Evolutionary conservation across 2,113 vertebrate species (phyloP), one percentile per base, ranked within the genome.

Genomic region (Thalassarche chlororhynchos): DNA sequence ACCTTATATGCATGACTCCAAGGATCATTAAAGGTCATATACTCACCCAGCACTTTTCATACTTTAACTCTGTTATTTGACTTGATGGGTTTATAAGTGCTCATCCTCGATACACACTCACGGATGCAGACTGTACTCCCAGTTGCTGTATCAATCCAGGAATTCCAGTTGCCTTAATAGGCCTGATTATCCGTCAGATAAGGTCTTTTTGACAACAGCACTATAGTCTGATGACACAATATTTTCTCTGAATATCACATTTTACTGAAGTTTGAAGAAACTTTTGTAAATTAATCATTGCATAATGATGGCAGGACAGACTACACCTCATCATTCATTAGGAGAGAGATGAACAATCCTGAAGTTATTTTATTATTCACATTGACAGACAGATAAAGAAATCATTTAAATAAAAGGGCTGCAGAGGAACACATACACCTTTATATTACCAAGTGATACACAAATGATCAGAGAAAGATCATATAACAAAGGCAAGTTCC

Each of bases 391-490:
- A 83, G 68, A 86, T 55, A 64, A 92, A 91, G 74, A 94, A 89
- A 87, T 64, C 7, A 66, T 71, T 94, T 91, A 88, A 91, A 94
- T 68, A 84, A 87, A 89, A 88, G 38, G 17, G 60, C 11, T 20
- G 3, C 64, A 34, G 44, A 88, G 61, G 71, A 95, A 86, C 62
- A 74, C 34, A 49, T 28, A 44, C 55, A 77, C 69, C 80, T 95
- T 92, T 78, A 57, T 58, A 87, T 70, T 78, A 78, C 23, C 79
- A 66, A 90, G 54, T 14, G 80, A 92, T 89, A 54, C 19, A 66
- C 86, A 89, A 89, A 90, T 47, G 74, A 98, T 96, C 94, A 95
- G 69, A 97, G 90, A 74, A 76, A 34, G 38, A 95, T 85, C 77
- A 52, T 6, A 42, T 69, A 94, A 95, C 87, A 96, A 96, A 96